phyloP scores from a whole-genome alignment of 1,140 invertebrate species.

The Penaeus vannamei region DNA sequence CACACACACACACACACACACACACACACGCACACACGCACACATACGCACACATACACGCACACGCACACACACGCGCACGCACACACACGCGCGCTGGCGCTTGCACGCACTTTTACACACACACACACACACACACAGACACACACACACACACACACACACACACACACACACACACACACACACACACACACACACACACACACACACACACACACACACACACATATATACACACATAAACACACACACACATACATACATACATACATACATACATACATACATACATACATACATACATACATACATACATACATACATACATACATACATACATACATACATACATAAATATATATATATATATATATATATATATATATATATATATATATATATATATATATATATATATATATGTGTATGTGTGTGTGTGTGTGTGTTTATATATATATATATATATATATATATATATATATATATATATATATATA shows the following conservation, averaged over 20 bases:
- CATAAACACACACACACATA: not conserved
- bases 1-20: slow-evolving; percentile 8
- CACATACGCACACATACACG: not conserved
- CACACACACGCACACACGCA: not conserved
- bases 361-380: slow-evolving; percentile 37
- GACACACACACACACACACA: not conserved
- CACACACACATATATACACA: not conserved
- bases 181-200: slow-evolving; percentile 11
- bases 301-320: not conserved
- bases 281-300: not conserved
- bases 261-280: slow-evolving; percentile 16
- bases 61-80: not conserved
- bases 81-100: not conserved
- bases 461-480: not conserved
- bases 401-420: slow-evolving; percentile 42
- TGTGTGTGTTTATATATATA: not conserved
- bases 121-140: not conserved
- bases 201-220: slow-evolving; percentile 8
- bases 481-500: not conserved
- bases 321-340: not conserved
- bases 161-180: not conserved
- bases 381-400: slow-evolving; percentile 47
- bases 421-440: slow-evolving; percentile 6
- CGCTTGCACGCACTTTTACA: not conserved
- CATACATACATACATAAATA: not conserved